Evolutionary conservation across 2,113 vertebrate genomes (phyloP).

Genomic region (Aspidoscelis tigris): DNA sequence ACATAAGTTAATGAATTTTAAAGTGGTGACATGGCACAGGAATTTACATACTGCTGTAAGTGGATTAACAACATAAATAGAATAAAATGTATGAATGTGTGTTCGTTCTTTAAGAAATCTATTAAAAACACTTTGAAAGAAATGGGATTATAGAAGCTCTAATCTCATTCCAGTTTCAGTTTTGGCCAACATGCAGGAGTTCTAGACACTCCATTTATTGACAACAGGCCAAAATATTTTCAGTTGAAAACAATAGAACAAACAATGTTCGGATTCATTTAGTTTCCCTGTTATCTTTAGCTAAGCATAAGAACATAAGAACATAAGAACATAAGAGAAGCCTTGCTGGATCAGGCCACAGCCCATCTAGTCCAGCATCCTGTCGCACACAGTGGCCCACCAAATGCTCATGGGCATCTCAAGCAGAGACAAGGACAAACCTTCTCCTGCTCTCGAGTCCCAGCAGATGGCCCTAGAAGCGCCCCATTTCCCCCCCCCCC

Average conservation of each 20-base stretch:
- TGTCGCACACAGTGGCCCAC: too few species aligned
- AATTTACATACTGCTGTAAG: conserved; percentile 15
- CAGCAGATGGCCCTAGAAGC: too few species aligned
- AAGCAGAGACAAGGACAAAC: too few species aligned
- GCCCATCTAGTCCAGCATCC: too few species aligned
- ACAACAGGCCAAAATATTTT: conserved; percentile 8
- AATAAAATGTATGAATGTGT: not conserved
- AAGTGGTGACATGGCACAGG: not conserved
- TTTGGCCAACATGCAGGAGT: not conserved
- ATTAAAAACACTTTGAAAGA: not conserved
- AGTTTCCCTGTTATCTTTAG: conserved; percentile 37
- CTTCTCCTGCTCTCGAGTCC: too few species aligned
- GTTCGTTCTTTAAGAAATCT: not conserved
- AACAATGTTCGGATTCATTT: conserved; percentile 19
- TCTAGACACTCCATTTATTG: conserved; percentile 1
- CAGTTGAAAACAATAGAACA: not conserved
- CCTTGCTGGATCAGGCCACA: too few species aligned
- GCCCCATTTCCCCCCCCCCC: too few species aligned
- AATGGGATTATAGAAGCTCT: not conserved
- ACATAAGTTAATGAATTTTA: not conserved
- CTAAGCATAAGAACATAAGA: too few species aligned
- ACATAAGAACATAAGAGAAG: too few species aligned
- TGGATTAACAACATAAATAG: conserved; percentile 11
- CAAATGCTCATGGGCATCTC: too few species aligned
- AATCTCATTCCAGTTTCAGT: not conserved